Conservation (phyloP, 1,140 invertebrate species). For the Panonychus citri region DNA sequence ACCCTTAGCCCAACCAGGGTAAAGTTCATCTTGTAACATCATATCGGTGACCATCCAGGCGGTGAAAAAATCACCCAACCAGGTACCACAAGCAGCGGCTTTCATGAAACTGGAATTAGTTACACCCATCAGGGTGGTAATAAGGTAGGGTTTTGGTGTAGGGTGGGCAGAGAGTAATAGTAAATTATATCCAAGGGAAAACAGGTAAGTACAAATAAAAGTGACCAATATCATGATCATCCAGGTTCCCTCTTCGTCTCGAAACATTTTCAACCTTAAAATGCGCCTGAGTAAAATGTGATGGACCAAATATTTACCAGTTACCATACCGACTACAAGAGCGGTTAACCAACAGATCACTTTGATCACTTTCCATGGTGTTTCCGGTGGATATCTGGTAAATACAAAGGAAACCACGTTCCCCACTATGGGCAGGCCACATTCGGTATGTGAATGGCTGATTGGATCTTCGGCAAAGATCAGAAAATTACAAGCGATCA, state of each 20-base stretch:
- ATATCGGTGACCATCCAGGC: slow-evolving; percentile 34
- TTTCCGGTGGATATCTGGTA: slow-evolving; percentile 29
- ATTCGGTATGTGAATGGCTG: slow-evolving; percentile 29
- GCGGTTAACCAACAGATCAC: slow-evolving; percentile 28
- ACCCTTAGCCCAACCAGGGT: slow-evolving; percentile 26
- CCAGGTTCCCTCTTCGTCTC: slow-evolving; percentile 31
- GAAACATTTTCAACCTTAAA: slow-evolving; percentile 31
- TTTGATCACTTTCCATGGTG: slow-evolving; percentile 28
- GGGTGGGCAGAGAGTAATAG: slow-evolving; percentile 24
- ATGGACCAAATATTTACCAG: slow-evolving; percentile 30
- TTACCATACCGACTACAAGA: slow-evolving; percentile 26
- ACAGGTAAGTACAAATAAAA: slow-evolving; percentile 28
- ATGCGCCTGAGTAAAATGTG: slow-evolving; percentile 18
- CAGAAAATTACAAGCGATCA: slow-evolving; percentile 33
- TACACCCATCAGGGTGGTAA: slow-evolving; percentile 23
- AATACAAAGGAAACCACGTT: slow-evolving; percentile 31
- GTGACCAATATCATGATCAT: slow-evolving; percentile 31
- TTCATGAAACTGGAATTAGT: slow-evolving; percentile 29
- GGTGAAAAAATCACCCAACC: slow-evolving; percentile 33
- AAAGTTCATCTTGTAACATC: slow-evolving; percentile 33
- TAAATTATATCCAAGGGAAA: slow-evolving; percentile 30
- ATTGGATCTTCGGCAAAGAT: slow-evolving; percentile 35
- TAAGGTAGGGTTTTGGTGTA: slow-evolving; percentile 20
- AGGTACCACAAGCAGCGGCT: slow-evolving; percentile 31
- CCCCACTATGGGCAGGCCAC: slow-evolving; percentile 29